Conservation (phyloP, 2,113 vertebrate species). For the Leucosticte australis region DNA sequence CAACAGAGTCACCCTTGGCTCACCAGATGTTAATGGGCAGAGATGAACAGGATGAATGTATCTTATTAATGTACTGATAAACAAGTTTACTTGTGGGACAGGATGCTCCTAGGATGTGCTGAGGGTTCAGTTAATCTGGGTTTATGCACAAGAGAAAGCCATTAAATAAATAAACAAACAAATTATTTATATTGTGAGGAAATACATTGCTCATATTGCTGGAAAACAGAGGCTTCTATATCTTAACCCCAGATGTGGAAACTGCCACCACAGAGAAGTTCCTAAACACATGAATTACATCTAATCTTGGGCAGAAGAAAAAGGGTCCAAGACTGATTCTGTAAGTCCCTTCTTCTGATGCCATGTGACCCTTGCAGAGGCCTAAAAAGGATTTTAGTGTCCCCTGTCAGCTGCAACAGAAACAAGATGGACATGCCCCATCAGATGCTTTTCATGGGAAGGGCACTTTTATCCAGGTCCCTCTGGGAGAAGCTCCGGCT, state of each 20-base stretch:
- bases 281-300: not conserved
- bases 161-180: not conserved
- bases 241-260: not conserved
- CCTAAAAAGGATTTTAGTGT: not conserved
- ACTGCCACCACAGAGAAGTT: not conserved
- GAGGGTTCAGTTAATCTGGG: not conserved
- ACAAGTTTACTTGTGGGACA: not conserved
- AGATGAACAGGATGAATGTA: not conserved
- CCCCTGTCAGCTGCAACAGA: not conserved
- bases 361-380: not conserved
- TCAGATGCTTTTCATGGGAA: not conserved
- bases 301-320: not conserved
- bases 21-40: not conserved
- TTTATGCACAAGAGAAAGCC: not conserved
- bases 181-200: not conserved
- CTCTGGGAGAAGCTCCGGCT: not conserved
- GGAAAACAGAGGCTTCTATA: not conserved
- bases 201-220: not conserved
- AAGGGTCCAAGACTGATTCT: not conserved
- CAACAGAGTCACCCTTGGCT: not conserved
- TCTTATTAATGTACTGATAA: not conserved
- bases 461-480: not conserved
- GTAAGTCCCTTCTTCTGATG: not conserved
- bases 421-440: fast-evolving
- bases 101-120: not conserved